Conservation (phyloP, 2,888 invertebrate genomes). For the Hypomecis punctinalis region DNA sequence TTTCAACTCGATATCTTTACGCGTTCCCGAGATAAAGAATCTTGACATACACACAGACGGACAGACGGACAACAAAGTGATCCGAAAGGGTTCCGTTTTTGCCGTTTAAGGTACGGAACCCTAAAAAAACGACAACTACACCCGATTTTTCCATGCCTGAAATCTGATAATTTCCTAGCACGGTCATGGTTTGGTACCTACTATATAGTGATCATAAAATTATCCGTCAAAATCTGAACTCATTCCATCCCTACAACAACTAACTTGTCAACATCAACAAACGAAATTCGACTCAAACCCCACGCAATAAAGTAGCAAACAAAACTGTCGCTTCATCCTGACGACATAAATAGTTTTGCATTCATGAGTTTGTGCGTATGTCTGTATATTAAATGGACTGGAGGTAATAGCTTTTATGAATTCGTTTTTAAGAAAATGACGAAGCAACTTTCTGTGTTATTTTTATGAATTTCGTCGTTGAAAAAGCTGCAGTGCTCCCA, state of each 20-base stretch:
- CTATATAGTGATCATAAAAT: background rate
- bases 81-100: too few relatives aligned
- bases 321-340: background rate
- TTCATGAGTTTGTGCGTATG: slow-evolving; percentile 6
- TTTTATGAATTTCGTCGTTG: slow-evolving; percentile 21
- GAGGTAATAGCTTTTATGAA: slow-evolving; percentile 24
- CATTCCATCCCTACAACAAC: slow-evolving; percentile 5
- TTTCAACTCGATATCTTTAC: too few relatives aligned
- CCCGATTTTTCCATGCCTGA: too few relatives aligned
- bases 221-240: slow-evolving; percentile 5
- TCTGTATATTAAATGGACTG: slow-evolving; percentile 18
- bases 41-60: too few relatives aligned
- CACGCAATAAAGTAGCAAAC: slow-evolving; percentile 15
- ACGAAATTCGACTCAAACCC: slow-evolving; percentile 23
- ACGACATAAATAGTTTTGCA: slow-evolving; percentile 5
- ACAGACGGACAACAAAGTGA: too few relatives aligned
- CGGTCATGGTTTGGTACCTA: too few relatives aligned
- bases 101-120: too few relatives aligned
- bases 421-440: slow-evolving; percentile 22
- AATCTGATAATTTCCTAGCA: too few relatives aligned
- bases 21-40: too few relatives aligned
- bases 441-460: slow-evolving; percentile 3
- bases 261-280: slow-evolving; percentile 15
- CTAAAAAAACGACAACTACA: too few relatives aligned
- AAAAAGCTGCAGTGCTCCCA: slow-evolving; percentile 7